A percentile compares a stretch with the other conserved stretches of the same genome.
Evolutionary conservation across 2,113 vertebrate genomes (phyloP).

Genomic region (Epinephelus fuscoguttatus): DNA sequence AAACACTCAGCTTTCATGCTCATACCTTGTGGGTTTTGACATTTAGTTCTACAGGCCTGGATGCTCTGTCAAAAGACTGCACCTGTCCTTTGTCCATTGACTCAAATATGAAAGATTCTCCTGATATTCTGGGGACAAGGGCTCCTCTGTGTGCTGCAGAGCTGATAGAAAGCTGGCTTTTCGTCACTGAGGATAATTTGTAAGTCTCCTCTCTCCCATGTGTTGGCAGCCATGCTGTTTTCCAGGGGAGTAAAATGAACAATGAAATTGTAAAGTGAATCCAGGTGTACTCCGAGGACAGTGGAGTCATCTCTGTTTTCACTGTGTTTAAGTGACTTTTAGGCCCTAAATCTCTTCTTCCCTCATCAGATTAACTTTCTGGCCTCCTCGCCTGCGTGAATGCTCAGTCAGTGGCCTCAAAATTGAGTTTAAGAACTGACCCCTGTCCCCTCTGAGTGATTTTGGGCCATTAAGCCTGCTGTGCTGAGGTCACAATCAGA

Average conservation of each 20-base stretch:
- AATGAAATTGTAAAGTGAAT: conserved; percentile 69
- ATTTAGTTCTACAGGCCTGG: conserved; percentile 39
- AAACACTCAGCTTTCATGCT: conserved; percentile 79
- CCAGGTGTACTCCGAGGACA: conserved; percentile 60
- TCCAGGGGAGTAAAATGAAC: conserved; percentile 55
- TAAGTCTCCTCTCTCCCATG: conserved; percentile 44
- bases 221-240: conserved; percentile 65
- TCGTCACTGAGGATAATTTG: conserved; percentile 50
- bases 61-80: conserved; percentile 47
- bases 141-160: conserved; percentile 39
- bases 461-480: conserved; percentile 36
- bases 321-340: conserved; percentile 7
- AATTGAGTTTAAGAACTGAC: conserved; percentile 10
- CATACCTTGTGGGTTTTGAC: conserved; percentile 58
- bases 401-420: neutral
- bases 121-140: conserved; percentile 51
- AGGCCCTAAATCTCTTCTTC: neutral
- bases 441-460: conserved; percentile 16
- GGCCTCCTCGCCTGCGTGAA: neutral
- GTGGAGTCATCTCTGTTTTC: conserved; percentile 23
- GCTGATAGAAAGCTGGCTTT: conserved; percentile 48
- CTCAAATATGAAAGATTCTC: conserved; percentile 49
- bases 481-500: conserved; percentile 57
- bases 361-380: conserved; percentile 7
- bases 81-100: conserved; percentile 61